Conservation (phyloP, 2,113 vertebrate species). For the Tylochromis polylepis region DNA sequence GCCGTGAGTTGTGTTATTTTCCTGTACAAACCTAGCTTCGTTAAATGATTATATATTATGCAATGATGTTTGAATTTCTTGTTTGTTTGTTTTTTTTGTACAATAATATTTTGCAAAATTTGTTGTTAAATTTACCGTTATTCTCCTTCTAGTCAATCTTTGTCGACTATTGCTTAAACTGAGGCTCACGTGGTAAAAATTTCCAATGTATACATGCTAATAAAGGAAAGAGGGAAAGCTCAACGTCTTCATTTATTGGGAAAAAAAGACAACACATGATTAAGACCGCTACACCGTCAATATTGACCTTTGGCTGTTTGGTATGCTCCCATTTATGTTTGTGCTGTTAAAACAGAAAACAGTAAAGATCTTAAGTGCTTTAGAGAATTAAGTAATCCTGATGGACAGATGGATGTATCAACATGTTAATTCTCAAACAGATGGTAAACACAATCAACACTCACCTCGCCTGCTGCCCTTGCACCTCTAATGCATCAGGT, state of each 20-base stretch:
- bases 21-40: not conserved
- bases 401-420: not conserved
- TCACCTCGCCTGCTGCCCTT: not conserved
- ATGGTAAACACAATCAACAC: constrained; percentile 4
- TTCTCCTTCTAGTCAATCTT: not conserved
- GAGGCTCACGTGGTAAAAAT: not conserved
- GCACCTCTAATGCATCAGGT: not conserved
- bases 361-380: not conserved
- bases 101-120: not conserved
- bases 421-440: constrained; percentile 8
- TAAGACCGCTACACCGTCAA: not conserved
- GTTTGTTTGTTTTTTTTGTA: not conserved
- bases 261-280: not conserved
- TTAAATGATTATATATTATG: not conserved
- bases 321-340: not conserved
- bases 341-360: not conserved
- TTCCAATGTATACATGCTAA: not conserved
- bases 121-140: not conserved
- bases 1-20: not conserved
- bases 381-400: constrained; percentile 9
- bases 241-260: not conserved
- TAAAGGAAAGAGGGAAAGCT: not conserved
- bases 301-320: not conserved
- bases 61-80: not conserved
- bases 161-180: not conserved